These are phyloP conservation scores for Stenurella melanura DNA, from an alignment of 2,888 invertebrate genomes.

Conservation along the genomic window DNA sequence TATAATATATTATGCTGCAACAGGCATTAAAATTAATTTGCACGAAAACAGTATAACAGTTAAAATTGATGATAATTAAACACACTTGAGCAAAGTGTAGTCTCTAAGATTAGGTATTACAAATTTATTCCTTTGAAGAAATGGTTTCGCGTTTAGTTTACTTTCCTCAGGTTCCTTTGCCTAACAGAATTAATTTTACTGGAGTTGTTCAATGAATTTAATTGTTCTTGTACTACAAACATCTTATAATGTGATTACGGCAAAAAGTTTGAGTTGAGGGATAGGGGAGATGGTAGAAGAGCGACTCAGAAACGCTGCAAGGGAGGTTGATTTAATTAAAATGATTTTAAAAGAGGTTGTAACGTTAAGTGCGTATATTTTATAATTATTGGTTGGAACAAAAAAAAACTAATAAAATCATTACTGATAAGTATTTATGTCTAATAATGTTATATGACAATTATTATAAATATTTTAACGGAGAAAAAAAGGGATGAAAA, in stretches of 20 bases:
- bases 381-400: too few relatives aligned
- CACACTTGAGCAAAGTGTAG: neutral
- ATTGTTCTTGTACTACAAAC: slow-evolving; percentile 35
- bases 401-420: too few relatives aligned
- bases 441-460: too few relatives aligned
- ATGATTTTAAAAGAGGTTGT: neutral
- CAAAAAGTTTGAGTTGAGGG: slow-evolving; percentile 21
- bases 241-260: slow-evolving; percentile 28
- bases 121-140: slow-evolving; percentile 3
- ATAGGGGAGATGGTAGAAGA: neutral
- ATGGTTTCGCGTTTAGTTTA: slow-evolving; percentile 23
- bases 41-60: neutral
- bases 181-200: slow-evolving; percentile 25
- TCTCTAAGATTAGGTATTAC: neutral
- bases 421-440: too few relatives aligned
- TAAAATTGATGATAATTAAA: neutral
- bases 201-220: slow-evolving; percentile 28
- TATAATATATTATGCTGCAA: too few relatives aligned
- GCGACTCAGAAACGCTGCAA: neutral
- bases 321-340: slow-evolving; percentile 22
- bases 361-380: neutral
- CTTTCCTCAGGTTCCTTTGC: slow-evolving; percentile 14
- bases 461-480: too few relatives aligned
- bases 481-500: too few relatives aligned
- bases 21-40: too few relatives aligned